These are phyloP conservation scores for Lagopus leucura DNA, from an alignment of 2,113 vertebrate genomes.

Conservation along the genomic window DNA sequence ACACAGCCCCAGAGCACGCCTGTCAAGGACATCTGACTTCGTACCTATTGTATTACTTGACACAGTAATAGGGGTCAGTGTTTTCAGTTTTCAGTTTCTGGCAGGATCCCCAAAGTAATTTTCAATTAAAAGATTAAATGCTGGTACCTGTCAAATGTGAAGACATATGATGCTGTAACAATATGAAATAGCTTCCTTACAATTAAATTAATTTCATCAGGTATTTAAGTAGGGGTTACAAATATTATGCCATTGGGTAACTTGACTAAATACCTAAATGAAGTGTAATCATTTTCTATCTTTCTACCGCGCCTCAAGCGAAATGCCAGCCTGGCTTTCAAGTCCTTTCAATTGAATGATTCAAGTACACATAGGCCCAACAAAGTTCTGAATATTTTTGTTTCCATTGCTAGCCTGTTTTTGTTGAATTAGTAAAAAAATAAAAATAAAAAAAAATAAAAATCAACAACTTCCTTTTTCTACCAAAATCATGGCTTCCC, in stretches of 20 bases:
- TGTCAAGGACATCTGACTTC: slow-evolving; percentile 75
- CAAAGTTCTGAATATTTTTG: not conserved
- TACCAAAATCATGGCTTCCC: not conserved
- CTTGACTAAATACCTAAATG: slow-evolving; percentile 32
- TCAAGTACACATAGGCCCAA: not conserved
- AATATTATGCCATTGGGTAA: slow-evolving; percentile 41
- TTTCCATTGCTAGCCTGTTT: not conserved
- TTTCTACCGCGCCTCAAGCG: not conserved
- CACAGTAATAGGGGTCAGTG: slow-evolving; percentile 70
- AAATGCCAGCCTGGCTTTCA: not conserved
- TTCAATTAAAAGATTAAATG: slow-evolving; percentile 80
- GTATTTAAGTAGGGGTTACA: slow-evolving; percentile 35
- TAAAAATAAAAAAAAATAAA: not conserved
- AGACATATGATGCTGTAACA: slow-evolving; percentile 71
- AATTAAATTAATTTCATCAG: slow-evolving; percentile 52
- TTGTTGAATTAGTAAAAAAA: not conserved
- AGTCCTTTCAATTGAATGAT: not conserved
- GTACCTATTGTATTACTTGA: slow-evolving; percentile 75
- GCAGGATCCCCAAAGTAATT: slow-evolving; percentile 80
- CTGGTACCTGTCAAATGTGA: slow-evolving; percentile 81
- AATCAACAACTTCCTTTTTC: not conserved
- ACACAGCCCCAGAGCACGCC: slow-evolving; percentile 67
- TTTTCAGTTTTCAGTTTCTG: slow-evolving; percentile 78
- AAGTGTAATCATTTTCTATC: slow-evolving; percentile 27
- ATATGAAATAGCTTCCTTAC: slow-evolving; percentile 81